Evolutionary conservation across 2,888 invertebrate genomes (phyloP), one percentile per base, ranked within the genome.

Genomic region (Ormyrus nitidulus): DNA sequence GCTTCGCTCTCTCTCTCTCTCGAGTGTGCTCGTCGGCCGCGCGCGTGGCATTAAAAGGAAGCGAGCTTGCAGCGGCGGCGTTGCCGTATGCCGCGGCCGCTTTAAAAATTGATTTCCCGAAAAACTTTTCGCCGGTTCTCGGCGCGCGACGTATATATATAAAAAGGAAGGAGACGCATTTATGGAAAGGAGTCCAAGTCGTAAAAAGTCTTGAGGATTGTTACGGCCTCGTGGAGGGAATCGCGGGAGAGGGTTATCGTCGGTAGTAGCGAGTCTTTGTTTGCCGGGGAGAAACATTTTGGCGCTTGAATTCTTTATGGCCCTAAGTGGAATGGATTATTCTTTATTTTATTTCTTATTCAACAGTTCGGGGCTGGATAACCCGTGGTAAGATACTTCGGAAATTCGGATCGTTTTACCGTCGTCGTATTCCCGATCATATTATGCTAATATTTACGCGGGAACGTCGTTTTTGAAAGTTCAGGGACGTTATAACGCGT

Each of bases 51-150:
- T 58, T 59, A 71, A 65, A 77, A 54, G 59, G 59, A 56, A 54
- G 10, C 13, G 13, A 13, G 66, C n/a, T 80, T 61, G 79, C 49
- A 34, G 68, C 34, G 6, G 51, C 34, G n/a, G 49, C 54, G 59
- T 75, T 69, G 62, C 56, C 58, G 56, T 70, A 58, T 77, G 51
- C 77, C 51, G 53, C 19, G n/a, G 56, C 44, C 1, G 49, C 56
- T 51, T 70, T 58, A 64, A 77, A 77, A 70, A 77, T 70, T 77
- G 77, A 77, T 64, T 70, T 34, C 70, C 19, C 44, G 53, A 61
- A 0, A 69, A 76, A 70, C 44, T 77, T 71, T 71, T 65, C 71
- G 44, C 19, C 65, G 65, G 58, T 59, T 59, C 56, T 11, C 19
- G 11, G 44, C 6, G 46, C 13, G 71, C 49, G 66, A 56, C 9